phyloP scores from a whole-genome alignment of 1,140 invertebrate species.

The Drosophila erecta region DNA sequence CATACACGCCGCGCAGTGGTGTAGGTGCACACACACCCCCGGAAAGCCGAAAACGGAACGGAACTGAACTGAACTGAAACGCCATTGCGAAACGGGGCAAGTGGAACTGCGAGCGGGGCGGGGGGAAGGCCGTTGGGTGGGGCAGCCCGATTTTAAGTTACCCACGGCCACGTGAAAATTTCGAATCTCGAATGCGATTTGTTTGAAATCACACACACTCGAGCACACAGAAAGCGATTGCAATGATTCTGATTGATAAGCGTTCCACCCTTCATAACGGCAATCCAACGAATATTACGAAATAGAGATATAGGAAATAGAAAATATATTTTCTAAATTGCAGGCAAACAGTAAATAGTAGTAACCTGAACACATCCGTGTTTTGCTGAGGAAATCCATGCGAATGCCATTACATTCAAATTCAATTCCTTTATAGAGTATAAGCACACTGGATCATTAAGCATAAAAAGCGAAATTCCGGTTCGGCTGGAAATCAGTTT shows the following conservation, averaged over 20 bases:
- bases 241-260: too few species aligned
- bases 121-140: conserved; percentile 26
- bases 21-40: conserved; percentile 55
- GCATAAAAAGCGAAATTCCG: conserved; percentile 54
- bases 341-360: too few species aligned
- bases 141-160: conserved; percentile 48
- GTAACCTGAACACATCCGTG: too few species aligned
- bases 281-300: too few species aligned
- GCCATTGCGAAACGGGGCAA: conserved; percentile 32
- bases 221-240: too few species aligned
- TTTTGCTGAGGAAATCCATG: neutral
- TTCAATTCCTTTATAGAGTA: conserved; percentile 8
- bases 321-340: too few species aligned
- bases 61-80: conserved; percentile 21
- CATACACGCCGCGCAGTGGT: conserved; percentile 35
- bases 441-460: conserved; percentile 35
- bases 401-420: conserved; percentile 3
- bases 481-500: conserved; percentile 74
- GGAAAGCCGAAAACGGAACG: conserved; percentile 58
- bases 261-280: too few species aligned
- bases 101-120: conserved; percentile 2
- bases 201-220: neutral
- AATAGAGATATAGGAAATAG: too few species aligned
- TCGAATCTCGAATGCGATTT: conserved; percentile 54
- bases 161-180: conserved; percentile 52